Percentiles rank a stretch among this genome's conserved stretches.
Evolutionary conservation across 2,113 vertebrate genomes (phyloP).

Genomic region (Rissa tridactyla): DNA sequence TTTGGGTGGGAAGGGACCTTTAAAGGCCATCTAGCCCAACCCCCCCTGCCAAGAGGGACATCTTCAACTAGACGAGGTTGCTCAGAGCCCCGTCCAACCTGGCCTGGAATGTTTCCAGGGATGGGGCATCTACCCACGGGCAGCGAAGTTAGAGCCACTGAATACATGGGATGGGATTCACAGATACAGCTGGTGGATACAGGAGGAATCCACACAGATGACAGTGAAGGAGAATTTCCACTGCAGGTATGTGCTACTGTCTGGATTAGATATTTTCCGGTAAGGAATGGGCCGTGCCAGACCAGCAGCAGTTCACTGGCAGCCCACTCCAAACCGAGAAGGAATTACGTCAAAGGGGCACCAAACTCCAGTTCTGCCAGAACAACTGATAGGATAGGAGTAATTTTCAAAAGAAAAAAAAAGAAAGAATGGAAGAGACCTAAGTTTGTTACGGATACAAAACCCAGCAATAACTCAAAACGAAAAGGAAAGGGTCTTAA

Average conservation of each 20-base stretch:
- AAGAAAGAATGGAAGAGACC: background rate
- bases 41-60: background rate
- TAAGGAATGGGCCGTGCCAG: background rate
- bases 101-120: background rate
- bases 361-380: background rate
- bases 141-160: background rate
- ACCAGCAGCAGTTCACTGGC: background rate
- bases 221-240: background rate
- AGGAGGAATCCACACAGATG: background rate
- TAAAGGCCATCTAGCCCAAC: background rate
- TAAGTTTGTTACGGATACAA: background rate
- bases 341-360: background rate
- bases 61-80: background rate
- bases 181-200: background rate
- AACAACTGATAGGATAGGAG: background rate
- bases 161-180: rapidly evolving
- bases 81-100: background rate
- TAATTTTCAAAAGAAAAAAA: background rate
- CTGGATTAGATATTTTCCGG: background rate
- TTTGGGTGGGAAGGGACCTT: background rate
- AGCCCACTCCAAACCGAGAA: background rate
- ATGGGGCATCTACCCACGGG: background rate
- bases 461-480: background rate
- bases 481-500: background rate
- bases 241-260: background rate